Evolutionary conservation across 2,888 invertebrate species (phyloP), one percentile per base, ranked within the genome.

Genomic region (Eumacrocentrus americanus): DNA sequence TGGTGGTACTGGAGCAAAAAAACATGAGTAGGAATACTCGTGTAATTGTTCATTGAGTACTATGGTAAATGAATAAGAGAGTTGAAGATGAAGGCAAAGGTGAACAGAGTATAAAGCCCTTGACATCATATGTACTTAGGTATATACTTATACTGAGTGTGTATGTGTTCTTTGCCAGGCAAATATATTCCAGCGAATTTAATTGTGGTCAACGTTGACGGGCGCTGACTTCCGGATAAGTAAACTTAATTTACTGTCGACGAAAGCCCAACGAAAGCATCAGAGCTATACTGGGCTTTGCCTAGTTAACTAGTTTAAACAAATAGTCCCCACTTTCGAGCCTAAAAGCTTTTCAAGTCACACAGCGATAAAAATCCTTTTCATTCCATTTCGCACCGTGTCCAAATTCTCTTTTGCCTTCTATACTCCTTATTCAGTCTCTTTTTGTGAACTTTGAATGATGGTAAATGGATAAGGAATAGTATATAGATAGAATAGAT

Each of bases 131-230:
- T n/a, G n/a, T n/a, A n/a, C n/a, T n/a, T n/a, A n/a, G n/a, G n/a
- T n/a, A n/a, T n/a, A n/a, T n/a, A n/a, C n/a, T n/a, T n/a, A n/a
- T n/a, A 7, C 6, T 16, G n/a, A 2, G 6, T 40, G 2, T 29
- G 9, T 48, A 11, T 48, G 25, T 34, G 14, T 20, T 35, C n/a
- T 52, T n/a, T 34, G 63, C 65, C 65, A 67, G 65, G 72, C 71
- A 76, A 77, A 79, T 74, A n/a, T n/a, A 77, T 76, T 73, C 72
- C 67, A 61, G 20, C 57, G 67, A 66, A 78, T 77, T 77, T 76
- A 74, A 76, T 78, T 76, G 75, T 70, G 76, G 74, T 72, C 67
- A 72, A 67, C 68, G 67, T 63, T 59, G 68, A 57, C 61, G 40
- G 63, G 62, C 60, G 72, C 72, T 9, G 29, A 29, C 73, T 74